Conservation (phyloP, 2,888 invertebrate species). For the Andrena haemorrhoa region DNA sequence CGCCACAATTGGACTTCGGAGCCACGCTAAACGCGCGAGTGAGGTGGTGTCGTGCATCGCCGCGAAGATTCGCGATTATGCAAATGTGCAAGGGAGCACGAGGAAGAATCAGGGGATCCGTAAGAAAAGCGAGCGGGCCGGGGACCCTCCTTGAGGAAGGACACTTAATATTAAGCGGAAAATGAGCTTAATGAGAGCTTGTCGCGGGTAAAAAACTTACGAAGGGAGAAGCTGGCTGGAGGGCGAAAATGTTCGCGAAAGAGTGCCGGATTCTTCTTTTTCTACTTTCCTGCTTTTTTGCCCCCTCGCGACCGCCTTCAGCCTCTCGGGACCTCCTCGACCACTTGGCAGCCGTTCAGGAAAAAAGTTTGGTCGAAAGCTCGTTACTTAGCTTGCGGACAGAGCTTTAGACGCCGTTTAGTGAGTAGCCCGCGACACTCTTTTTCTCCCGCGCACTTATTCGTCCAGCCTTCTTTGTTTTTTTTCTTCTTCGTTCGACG, state of each 20-base stretch:
- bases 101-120: conserved; percentile 47
- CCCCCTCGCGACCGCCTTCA: conserved; percentile 28
- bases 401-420: conserved; percentile 78
- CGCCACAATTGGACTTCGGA: not conserved
- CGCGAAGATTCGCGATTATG: conserved; percentile 46
- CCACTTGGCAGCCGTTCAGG: conserved; percentile 80
- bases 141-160: conserved; percentile 60
- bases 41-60: not conserved
- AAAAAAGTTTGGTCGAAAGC: conserved; percentile 78
- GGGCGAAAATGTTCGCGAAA: conserved; percentile 73
- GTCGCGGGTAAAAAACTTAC: conserved; percentile 67
- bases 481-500: conserved; percentile 23
- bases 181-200: conserved; percentile 80
- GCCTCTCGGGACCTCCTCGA: conserved; percentile 65
- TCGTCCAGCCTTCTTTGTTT: conserved; percentile 22
- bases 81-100: conserved; percentile 31
- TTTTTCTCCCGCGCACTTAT: conserved; percentile 46
- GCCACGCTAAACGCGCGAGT: not conserved
- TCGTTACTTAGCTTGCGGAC: conserved; percentile 80
- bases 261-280: conserved; percentile 66
- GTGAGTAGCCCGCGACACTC: conserved; percentile 69
- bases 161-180: conserved; percentile 77
- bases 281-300: conserved; percentile 48
- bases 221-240: conserved; percentile 69
- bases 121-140: conserved; percentile 28